Evolutionary conservation across 2,888 invertebrate genomes (phyloP), one percentile per base, ranked within the genome.

Genomic region (Germaria angustata): DNA sequence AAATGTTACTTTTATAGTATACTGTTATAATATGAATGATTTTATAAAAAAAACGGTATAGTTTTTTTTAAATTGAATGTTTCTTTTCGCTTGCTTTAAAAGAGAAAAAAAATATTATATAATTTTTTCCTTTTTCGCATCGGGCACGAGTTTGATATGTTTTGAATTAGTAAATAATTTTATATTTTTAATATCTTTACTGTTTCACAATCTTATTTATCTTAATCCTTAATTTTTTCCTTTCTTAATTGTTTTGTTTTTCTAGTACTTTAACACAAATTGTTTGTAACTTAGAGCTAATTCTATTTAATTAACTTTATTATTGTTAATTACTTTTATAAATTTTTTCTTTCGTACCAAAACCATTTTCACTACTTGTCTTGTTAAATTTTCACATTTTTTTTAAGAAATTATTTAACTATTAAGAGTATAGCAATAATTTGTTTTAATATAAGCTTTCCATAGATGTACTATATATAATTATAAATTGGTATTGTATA

Each of bases 101-200:
- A 76, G 78, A 68, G 53, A 34, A 41, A 53, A 61, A 78, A 75
- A 79, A 15, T 66, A 51, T 59, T 85, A 44, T 36, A 53, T 63
- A 41, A n/a, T 66, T 84, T 82, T 86, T 85, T 85, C 76, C 85
- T 86, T 80, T 80, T 84, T 86, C 83, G 85, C 87, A 87, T 90
- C 91, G 91, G 91, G 91, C 91, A 91, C 91, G 89, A 91, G 88
- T 88, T 90, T 91, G 91, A 91, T 91, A 91, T 91, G 91, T 91
- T 91, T 91, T 90, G 89, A 90, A 82, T 82, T 82, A 89, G 86
- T 86, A 86, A 86, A 83, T 84, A 71, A 80, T 81, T 84, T 80
- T 34, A 57, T 57, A 59, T 77, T 6, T 49, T 41, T 82, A 77
- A 73, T 76, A 66, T 79, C 65, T 28, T 65, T 59, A 51, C 17